Evolutionary conservation across 2,113 vertebrate genomes (phyloP).

Genomic region (Fregetta grallaria): DNA sequence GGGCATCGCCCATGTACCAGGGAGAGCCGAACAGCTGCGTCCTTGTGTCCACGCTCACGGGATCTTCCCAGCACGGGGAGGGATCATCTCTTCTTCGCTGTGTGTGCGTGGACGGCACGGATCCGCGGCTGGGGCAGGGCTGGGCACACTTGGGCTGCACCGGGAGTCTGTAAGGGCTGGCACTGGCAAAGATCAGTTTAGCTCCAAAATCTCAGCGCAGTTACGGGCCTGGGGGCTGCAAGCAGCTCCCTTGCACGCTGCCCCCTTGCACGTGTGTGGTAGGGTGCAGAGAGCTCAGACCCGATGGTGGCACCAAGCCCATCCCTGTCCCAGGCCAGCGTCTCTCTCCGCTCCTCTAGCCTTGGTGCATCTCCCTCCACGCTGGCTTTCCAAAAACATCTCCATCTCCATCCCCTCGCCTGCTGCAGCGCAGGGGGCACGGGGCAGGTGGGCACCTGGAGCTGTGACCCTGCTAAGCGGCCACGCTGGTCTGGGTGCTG

Average conservation of each 20-base stretch:
- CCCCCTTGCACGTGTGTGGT: neutral
- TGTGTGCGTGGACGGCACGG: rapidly evolving
- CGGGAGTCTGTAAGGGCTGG: neutral
- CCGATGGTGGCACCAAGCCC: neutral
- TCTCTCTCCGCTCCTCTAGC: neutral
- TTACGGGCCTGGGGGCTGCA: neutral
- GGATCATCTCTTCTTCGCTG: neutral
- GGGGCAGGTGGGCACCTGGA: neutral
- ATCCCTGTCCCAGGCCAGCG: neutral
- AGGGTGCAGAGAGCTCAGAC: neutral
- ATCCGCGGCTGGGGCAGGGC: neutral
- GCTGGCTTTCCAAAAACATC: neutral
- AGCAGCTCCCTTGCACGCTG: neutral
- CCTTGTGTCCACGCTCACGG: rapidly evolving
- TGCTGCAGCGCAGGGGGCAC: rapidly evolving
- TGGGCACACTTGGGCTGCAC: rapidly evolving
- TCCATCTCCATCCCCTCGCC: neutral
- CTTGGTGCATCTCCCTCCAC: neutral
- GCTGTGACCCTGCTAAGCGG: neutral
- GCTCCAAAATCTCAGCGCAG: neutral
- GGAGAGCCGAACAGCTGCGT: neutral
- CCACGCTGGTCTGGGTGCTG: neutral
- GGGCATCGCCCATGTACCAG: rapidly evolving
- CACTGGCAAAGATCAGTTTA: neutral
- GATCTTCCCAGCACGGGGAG: neutral